Conservation (phyloP, 2,888 invertebrate genomes). For the Watsonalla binaria region DNA sequence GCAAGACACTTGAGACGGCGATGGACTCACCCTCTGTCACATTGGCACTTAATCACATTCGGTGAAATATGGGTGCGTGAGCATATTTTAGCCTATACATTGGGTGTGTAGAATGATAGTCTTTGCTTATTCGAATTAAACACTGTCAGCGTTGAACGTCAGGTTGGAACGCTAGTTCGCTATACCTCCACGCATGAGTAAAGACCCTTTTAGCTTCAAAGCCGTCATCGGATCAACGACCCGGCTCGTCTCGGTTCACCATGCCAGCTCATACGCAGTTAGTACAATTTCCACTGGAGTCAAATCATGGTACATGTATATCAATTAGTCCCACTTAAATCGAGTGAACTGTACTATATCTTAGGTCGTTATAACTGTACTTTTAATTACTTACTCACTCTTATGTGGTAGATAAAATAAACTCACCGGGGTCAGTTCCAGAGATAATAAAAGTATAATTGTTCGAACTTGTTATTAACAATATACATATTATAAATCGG, state of each 20-base stretch:
- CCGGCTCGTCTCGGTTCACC: neutral
- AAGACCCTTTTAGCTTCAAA: neutral
- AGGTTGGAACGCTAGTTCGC: neutral
- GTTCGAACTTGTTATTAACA: too few relatives aligned
- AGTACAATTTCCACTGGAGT: neutral
- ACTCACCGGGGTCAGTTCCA: too few relatives aligned
- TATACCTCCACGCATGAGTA: neutral
- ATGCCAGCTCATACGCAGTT: neutral
- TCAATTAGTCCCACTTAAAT: neutral
- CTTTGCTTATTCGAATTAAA: too few relatives aligned
- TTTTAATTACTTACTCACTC: neutral
- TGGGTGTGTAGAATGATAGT: too few relatives aligned
- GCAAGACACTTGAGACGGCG: too few relatives aligned
- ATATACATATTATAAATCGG: too few relatives aligned
- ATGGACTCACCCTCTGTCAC: too few relatives aligned
- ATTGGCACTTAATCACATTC: too few relatives aligned
- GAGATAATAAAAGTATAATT: too few relatives aligned
- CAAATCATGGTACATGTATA: neutral
- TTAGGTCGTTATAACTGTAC: neutral
- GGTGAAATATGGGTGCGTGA: too few relatives aligned
- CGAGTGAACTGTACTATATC: neutral
- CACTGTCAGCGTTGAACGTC: neutral
- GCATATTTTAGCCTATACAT: too few relatives aligned
- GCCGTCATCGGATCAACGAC: neutral
- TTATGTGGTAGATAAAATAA: too few relatives aligned